phyloP scores from a whole-genome alignment of 2,113 vertebrate genomes.

The Centrocercus urophasianus region DNA sequence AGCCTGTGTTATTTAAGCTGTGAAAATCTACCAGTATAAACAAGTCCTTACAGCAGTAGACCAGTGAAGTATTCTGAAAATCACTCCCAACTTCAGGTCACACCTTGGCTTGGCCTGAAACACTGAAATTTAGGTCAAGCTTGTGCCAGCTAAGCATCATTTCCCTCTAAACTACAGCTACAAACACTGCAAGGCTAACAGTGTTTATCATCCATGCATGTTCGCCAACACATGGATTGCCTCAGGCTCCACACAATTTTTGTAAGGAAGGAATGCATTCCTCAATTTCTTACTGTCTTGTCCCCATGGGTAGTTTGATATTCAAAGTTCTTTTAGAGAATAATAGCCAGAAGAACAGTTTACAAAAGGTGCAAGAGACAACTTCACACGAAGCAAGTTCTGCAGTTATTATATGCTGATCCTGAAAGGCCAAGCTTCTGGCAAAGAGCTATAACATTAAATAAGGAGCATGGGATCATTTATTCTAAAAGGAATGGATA shows the following conservation, averaged over 20 bases:
- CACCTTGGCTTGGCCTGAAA: background rate
- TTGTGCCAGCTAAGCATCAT: background rate
- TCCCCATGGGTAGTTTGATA: background rate
- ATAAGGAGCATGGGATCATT: background rate
- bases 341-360: background rate
- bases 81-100: background rate
- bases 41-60: background rate
- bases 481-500: background rate
- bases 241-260: conserved; percentile 14
- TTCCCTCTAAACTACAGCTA: background rate
- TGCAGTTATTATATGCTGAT: background rate
- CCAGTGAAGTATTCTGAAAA: background rate
- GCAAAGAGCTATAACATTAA: conserved; percentile 12
- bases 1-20: background rate
- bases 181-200: background rate
- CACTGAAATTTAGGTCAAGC: background rate
- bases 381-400: background rate
- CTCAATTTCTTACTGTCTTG: background rate
- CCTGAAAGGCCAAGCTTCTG: background rate
- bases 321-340: background rate
- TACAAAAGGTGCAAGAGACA: background rate
- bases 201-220: background rate
- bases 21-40: background rate
- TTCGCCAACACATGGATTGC: background rate
- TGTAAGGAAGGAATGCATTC: background rate